phyloP scores from a whole-genome alignment of 2,113 vertebrate genomes.

The Sterrhoptilus dennistouni region DNA sequence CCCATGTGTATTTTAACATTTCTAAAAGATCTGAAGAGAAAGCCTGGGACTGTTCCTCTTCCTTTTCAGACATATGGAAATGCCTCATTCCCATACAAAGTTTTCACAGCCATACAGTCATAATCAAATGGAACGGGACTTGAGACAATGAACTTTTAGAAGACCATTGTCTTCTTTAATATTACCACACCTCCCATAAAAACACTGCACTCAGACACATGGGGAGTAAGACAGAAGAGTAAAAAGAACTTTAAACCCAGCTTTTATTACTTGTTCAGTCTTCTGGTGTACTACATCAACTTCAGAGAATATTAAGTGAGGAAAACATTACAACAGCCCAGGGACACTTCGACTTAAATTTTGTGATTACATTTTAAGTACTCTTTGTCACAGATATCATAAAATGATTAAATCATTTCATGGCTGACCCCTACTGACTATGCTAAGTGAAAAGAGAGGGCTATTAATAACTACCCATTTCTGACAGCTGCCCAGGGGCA shows the following conservation, averaged over 20 bases:
- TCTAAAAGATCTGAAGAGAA: not conserved
- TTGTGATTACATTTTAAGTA: slow-evolving; percentile 94
- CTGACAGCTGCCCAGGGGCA: slow-evolving; percentile 92
- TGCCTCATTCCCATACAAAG: not conserved
- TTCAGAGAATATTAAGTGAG: slow-evolving; percentile 76
- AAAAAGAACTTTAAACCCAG: not conserved
- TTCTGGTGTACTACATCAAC: slow-evolving; percentile 14
- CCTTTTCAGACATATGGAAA: not conserved
- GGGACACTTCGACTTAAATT: slow-evolving; percentile 91
- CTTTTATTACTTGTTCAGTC: not conserved
- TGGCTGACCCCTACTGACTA: slow-evolving; percentile 92
- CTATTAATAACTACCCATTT: slow-evolving; percentile 94
- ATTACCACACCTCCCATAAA: not conserved
- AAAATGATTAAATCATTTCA: slow-evolving; percentile 94
- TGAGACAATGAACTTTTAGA: not conserved
- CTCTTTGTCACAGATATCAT: slow-evolving; percentile 94
- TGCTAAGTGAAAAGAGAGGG: slow-evolving; percentile 83
- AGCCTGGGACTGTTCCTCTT: not conserved
- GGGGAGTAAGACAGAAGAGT: not conserved
- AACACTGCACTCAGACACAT: not conserved
- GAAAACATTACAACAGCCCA: slow-evolving; percentile 84
- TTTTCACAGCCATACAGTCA: not conserved
- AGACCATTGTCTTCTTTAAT: not conserved
- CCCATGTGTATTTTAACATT: not conserved
- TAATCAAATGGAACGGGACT: not conserved